phyloP scores from a whole-genome alignment of 2,888 invertebrate species.

The Eristalis tenax region DNA sequence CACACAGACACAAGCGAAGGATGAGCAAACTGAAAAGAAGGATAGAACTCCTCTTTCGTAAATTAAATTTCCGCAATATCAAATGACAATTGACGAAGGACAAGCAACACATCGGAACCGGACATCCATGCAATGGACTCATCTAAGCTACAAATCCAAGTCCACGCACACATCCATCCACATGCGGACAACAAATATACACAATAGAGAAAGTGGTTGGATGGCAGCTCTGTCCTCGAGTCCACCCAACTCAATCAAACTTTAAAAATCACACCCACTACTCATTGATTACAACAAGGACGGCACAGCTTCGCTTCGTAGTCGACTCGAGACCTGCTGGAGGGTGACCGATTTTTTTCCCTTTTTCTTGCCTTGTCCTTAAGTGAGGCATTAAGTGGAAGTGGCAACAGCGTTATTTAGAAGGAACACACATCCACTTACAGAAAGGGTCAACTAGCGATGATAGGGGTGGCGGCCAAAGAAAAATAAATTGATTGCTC shows the following conservation, averaged over 20 bases:
- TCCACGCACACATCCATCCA: background rate
- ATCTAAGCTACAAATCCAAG: slow-evolving; percentile 26
- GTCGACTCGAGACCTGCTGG: slow-evolving; percentile 1
- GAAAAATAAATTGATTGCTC: slow-evolving; percentile 38
- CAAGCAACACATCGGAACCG: slow-evolving; percentile 11
- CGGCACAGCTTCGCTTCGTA: slow-evolving; percentile 10
- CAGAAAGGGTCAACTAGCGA: slow-evolving; percentile 19
- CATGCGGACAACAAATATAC: background rate
- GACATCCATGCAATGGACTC: slow-evolving; percentile 9
- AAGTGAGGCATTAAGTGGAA: slow-evolving; percentile 37
- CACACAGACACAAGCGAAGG: background rate
- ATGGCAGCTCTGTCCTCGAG: background rate
- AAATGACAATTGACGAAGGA: slow-evolving; percentile 50
- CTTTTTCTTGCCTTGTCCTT: background rate
- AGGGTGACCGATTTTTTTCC: slow-evolving; percentile 23
- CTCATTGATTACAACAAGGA: slow-evolving; percentile 44
- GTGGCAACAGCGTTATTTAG: slow-evolving; percentile 35
- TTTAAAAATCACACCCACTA: slow-evolving; percentile 42
- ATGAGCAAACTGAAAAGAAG: background rate
- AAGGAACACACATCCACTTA: slow-evolving; percentile 6
- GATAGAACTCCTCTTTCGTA: slow-evolving; percentile 40
- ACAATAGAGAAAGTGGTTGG: background rate
- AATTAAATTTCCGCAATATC: slow-evolving; percentile 58
- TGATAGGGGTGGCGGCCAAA: slow-evolving; percentile 5
- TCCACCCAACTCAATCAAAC: slow-evolving; percentile 28